Evolutionary conservation across 2,113 vertebrate genomes (phyloP).

Genomic region (Anser cygnoides): DNA sequence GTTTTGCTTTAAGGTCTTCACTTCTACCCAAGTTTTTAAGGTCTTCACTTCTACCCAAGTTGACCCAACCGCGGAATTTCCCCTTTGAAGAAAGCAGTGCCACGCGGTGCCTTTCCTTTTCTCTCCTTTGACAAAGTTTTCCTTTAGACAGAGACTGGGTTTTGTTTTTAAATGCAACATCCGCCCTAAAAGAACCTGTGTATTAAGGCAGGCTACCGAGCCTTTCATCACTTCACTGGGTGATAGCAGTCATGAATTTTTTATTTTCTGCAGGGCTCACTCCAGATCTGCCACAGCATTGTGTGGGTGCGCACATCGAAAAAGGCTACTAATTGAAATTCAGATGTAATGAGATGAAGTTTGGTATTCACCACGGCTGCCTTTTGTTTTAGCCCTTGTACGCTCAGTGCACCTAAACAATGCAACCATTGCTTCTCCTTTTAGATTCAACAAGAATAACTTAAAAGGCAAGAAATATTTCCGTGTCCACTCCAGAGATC

Average conservation of each 20-base stretch:
- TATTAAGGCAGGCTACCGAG: slow-evolving; percentile 62
- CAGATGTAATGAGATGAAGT: slow-evolving; percentile 75
- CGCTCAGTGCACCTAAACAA: slow-evolving; percentile 74
- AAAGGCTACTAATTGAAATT: slow-evolving; percentile 79
- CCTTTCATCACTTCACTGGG: slow-evolving; percentile 60
- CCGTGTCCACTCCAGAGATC: slow-evolving; percentile 23
- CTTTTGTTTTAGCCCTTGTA: slow-evolving; percentile 73
- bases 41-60: not conserved
- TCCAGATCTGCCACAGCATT: slow-evolving; percentile 66
- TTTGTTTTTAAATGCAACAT: slow-evolving; percentile 15
- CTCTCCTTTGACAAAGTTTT: slow-evolving; percentile 19
- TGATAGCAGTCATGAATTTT: slow-evolving; percentile 74
- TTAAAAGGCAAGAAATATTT: slow-evolving; percentile 45
- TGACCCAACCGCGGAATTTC: slow-evolving; percentile 13
- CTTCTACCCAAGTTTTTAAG: not conserved
- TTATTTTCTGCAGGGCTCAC: slow-evolving; percentile 72
- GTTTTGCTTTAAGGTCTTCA: slow-evolving; percentile 8
- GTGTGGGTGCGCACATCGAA: slow-evolving; percentile 62
- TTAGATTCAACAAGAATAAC: slow-evolving; percentile 28
- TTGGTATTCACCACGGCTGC: slow-evolving; percentile 59
- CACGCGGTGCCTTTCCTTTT: slow-evolving; percentile 11
- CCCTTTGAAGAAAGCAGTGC: slow-evolving; percentile 7
- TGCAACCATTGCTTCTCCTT: slow-evolving; percentile 53
- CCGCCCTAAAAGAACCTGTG: slow-evolving; percentile 34
- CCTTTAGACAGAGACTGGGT: not conserved